Base-by-base conservation (phyloP, 2,797 vertebrate species). In the Ptychadena robeensis region DNA sequence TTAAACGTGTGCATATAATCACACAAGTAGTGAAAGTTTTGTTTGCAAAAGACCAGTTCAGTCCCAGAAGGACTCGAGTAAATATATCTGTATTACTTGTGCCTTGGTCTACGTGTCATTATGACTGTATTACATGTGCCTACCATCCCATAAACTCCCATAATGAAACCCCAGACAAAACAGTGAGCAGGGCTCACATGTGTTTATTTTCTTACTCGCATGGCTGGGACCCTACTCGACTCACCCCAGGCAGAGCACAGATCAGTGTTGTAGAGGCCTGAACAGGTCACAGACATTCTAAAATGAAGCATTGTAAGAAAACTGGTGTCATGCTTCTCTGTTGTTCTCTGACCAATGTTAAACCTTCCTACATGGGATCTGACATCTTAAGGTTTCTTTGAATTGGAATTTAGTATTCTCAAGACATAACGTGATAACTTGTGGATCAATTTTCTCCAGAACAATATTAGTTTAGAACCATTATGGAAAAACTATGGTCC, bases 131-230 rank as follows among this genome's bases (percentile, higher is more conserved):
- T n/a, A n/a, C n/a, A n/a, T 66, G 40, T 57, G 63, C 38, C 65
- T 35, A 76, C 61, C 67, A 53, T 34, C 15, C 48, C 61, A 44
- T 37, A 22, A 59, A 77, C 28, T 74, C 10, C 31, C 6, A 48
- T 78, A 78, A 67, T 68, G 48, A 57, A 30, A 3, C 25, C 63
- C 6, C 73, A 77, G 74, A 68, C 75, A 44, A 12, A 66, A 48
- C 38, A 34, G 22, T 30, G 2, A 18, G 63, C 28, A 48, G 30
- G 18, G 37, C 64, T 78, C 75, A 78, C 3, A 4, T 35, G 31
- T 53, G 64, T 78, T 78, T 78, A 35, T 78, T 67, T 78, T 67
- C 38, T 35, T 68, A 22, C 64, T 27, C n/a, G n/a, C 40, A 35
- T 57, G 48, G 75, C 40, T 34, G 64, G 44, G 64, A 30, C 64